Base-by-base conservation (phyloP, 2,888 invertebrate genomes). In the Amblyjoppa proteus region DNA sequence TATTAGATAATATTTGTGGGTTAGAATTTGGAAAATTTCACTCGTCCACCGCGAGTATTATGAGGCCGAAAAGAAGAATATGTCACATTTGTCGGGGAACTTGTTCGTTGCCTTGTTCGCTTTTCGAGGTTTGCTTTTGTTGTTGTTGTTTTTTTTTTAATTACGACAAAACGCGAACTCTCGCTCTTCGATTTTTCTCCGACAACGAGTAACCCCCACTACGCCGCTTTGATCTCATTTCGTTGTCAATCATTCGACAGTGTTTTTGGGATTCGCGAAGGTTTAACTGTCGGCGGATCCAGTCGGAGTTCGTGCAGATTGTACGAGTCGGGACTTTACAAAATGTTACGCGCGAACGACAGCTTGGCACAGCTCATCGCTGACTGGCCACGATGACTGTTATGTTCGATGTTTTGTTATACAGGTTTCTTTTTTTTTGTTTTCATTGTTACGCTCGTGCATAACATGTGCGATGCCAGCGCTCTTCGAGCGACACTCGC, bases 371-470 rank as follows among this genome's bases (percentile, higher is more conserved):
- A n/a, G 61, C 61, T 31, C 31, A 61, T 34, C 61, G 34, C 61
- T 31, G 61, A 61, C 61, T 61, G 61, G n/a, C 31, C 31, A 61
- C 5, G 20, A 53, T 45, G 45, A 61, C 16, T 25, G 61, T 34
- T 61, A 31, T 20, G 20, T 61, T 31, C 31, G 16, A 61, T 61
- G 61, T 7, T 31, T 61, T 31, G 61, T 61, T 61, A n/a, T 28
- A 34, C 69, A 53, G 45, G n/a, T 28, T 13, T 41, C 58, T 68
- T 38, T 69, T 69, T 16, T 69, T 38, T 69, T 69, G 41, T 45
- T 9, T 9, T 25, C 11, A 28, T 25, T 58, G 20, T 9, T 58
- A 13, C 58, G 28, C 58, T 13, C 45, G 13, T 13, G 45, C 13
- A 3, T 45, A 13, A 45, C 11, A 45, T 45, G 0, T 2, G 45